These are phyloP conservation scores for Misgurnus mizolepis DNA, from an alignment of 2,113 vertebrate genomes.

Conservation along the genomic window DNA sequence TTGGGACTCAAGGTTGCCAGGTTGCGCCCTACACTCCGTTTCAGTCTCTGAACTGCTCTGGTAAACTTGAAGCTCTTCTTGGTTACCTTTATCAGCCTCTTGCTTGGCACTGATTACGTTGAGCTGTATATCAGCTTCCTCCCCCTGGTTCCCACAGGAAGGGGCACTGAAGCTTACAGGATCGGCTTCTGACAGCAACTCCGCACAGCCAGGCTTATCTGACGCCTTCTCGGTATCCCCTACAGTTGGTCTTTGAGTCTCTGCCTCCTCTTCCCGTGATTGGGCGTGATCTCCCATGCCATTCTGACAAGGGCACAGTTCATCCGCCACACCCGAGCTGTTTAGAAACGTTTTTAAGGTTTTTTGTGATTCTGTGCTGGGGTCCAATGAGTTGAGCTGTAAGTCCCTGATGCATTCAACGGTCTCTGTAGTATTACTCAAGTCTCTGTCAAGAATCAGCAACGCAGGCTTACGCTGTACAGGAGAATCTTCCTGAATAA, in stretches of 20 bases:
- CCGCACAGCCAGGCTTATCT: slow-evolving; percentile 10
- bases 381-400: neutral
- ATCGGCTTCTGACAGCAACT: slow-evolving; percentile 7
- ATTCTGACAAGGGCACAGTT: slow-evolving; percentile 27
- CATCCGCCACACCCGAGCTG: slow-evolving; percentile 18
- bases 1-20: slow-evolving; percentile 34
- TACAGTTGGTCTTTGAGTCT: slow-evolving; percentile 49
- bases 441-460: slow-evolving; percentile 45
- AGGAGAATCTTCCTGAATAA: slow-evolving; percentile 21
- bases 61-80: neutral
- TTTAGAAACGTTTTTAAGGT: neutral
- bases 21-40: slow-evolving; percentile 9
- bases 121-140: slow-evolving; percentile 52
- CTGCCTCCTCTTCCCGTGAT: slow-evolving; percentile 11
- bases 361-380: slow-evolving; percentile 2
- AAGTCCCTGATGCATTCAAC: neutral
- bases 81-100: slow-evolving; percentile 22
- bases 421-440: neutral
- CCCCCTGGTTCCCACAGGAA: slow-evolving; percentile 48
- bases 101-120: slow-evolving; percentile 36
- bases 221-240: neutral
- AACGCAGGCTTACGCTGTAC: neutral
- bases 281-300: slow-evolving; percentile 16
- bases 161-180: slow-evolving; percentile 20
- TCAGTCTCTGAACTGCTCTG: slow-evolving; percentile 32